These are phyloP conservation scores for Glyptemys insculpta DNA, from an alignment of 2,797 vertebrate species.

Conservation along the genomic window DNA sequence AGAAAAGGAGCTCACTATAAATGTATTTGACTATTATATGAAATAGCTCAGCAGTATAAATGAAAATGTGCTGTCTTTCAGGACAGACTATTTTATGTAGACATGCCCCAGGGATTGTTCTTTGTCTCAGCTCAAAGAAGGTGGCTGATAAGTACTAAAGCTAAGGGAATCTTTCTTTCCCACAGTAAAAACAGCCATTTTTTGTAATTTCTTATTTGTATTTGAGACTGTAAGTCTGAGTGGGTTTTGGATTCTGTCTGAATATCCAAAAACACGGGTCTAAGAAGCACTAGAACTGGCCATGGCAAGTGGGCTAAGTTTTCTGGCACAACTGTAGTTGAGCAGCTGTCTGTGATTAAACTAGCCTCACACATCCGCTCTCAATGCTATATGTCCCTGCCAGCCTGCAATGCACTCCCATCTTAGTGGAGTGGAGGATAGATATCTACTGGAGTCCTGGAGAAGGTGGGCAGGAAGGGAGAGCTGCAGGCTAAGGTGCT, in stretches of 20 bases:
- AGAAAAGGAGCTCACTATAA: neutral
- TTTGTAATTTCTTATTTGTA: neutral
- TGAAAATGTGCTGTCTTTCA: neutral
- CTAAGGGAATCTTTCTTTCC: neutral
- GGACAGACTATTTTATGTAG: neutral
- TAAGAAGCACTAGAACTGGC: neutral
- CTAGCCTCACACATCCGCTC: neutral
- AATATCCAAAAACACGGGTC: neutral
- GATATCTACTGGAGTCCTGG: neutral
- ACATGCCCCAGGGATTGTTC: neutral
- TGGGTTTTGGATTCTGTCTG: neutral
- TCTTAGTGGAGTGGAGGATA: neutral
- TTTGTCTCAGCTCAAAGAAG: neutral
- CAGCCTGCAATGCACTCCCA: fast-evolving
- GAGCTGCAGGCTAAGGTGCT: neutral
- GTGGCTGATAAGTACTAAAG: neutral
- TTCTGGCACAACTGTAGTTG: neutral
- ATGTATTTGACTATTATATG: neutral
- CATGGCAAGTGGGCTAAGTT: neutral
- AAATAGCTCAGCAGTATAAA: neutral
- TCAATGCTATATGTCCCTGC: neutral
- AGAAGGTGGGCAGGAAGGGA: neutral
- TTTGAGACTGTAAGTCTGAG: neutral
- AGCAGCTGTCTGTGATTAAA: neutral
- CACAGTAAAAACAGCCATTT: neutral